Evolutionary conservation across 2,888 invertebrate genomes (phyloP), one percentile per base, ranked within the genome.

Genomic region (Chymomyza caudatula): DNA sequence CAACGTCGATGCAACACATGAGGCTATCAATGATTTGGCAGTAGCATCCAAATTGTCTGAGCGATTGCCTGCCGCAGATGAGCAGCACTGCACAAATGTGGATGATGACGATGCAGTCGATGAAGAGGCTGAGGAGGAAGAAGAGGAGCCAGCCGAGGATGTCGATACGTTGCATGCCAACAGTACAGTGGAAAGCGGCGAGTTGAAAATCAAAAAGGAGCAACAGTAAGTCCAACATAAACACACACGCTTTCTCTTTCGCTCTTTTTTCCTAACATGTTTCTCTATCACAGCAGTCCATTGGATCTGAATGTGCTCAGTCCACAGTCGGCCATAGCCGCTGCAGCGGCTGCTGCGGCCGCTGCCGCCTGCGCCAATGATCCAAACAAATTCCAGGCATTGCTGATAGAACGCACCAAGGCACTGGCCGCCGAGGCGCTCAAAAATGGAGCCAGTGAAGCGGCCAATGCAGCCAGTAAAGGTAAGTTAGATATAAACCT

Each of bases 381-480:
- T 77, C 90, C 91, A 66, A 94, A 94, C 89, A 92, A 93, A 71
- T 92, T 96, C 81, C 96, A 96, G 89, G 92, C 94, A 81, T 90
- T 95, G 77, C 92, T 96, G 58, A 91, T 96, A 89, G 96, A 96
- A 90, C 94, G 95, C 87, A 94, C 94, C 85, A 95, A 95, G 88
- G 92, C 93, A 43, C 89, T 95, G 67, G 90, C 90, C 90, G 87
- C 92, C 19, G 93, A 93, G 86, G 91, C 91, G 52, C 90, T 92
- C 52, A 92, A 93, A 74, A 80, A 80, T 49, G 80, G 80, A 90
- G 78, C 72, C 55, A 51, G 47, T 47, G 81, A 77, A 19, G 64
- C 55, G 13, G 44, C n/a, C n/a, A n/a, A n/a, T n/a, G n/a, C 42
- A 51, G 59, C 42, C 25, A 74, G 64, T 63, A 85, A 83, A 69